Percentiles rank a stretch among this genome's conserved stretches.
These are phyloP conservation scores for Lepidurus arcticus DNA, from an alignment of 1,140 invertebrate genomes.

Conservation along the genomic window DNA sequence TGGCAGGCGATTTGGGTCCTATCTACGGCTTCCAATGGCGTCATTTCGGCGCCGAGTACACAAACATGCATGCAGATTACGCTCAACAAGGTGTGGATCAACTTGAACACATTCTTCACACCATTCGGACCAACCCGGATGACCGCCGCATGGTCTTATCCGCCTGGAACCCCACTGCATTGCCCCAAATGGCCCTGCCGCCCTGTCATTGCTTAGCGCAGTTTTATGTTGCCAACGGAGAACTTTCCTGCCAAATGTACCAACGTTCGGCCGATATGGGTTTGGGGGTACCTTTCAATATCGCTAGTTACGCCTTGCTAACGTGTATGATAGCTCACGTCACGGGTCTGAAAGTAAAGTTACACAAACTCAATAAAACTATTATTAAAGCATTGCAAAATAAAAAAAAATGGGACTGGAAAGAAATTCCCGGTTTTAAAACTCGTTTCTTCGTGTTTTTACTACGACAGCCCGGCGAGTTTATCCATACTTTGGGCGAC, in stretches of 20 bases:
- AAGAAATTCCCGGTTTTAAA: conserved; percentile 3
- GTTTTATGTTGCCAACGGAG: conserved; percentile 83
- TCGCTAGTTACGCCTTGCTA: conserved; percentile 92
- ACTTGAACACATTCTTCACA: conserved; percentile 64
- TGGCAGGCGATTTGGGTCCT: conserved; percentile 85
- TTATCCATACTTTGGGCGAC: conserved; percentile 94
- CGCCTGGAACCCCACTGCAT: conserved; percentile 90
- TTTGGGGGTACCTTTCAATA: conserved; percentile 97
- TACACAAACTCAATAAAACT: neutral
- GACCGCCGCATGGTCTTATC: conserved; percentile 88
- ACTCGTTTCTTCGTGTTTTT: conserved; percentile 13
- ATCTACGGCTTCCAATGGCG: conserved; percentile 99
- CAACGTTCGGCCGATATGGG: conserved; percentile 98
- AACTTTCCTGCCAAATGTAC: conserved; percentile 86
- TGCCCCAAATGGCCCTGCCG: conserved; percentile 91
- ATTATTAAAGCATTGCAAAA: neutral
- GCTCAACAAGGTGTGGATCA: conserved; percentile 82
- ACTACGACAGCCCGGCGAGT: conserved; percentile 74
- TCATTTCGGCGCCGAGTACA: conserved; percentile 93
- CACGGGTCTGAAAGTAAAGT: conserved; percentile 65
- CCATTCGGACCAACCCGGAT: conserved; percentile 74
- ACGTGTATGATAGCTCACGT: conserved; percentile 96
- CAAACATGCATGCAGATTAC: conserved; percentile 78
- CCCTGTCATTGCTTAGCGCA: conserved; percentile 94
- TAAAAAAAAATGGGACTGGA: neutral